Evolutionary conservation across 2,888 invertebrate genomes (phyloP), one percentile per base, ranked within the genome.

Genomic region (Neria commutata): DNA sequence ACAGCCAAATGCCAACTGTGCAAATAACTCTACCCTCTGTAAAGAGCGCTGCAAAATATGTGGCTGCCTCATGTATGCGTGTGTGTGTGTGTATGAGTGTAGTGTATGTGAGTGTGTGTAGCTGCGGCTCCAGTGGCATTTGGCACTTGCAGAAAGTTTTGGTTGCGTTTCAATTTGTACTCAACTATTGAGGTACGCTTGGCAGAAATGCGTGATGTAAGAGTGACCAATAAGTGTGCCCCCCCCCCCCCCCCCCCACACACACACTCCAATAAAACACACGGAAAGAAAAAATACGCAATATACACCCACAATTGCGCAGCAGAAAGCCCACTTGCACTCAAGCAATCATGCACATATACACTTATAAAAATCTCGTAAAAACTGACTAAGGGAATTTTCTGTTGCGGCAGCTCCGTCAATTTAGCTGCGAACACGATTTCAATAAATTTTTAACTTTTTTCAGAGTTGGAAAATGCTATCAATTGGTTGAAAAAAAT

Each of bases 181-280:
- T 17, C 3, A 42, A 17, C 42, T 14, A 42, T 37, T n/a, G 37
- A 8, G 37, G n/a, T 37, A n/a, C n/a, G 37, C 37, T n/a, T 8
- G 21, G 42, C 17, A 42, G 19, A 42, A 21, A 6, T 42, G 17
- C 42, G 42, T 42, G 42, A 5, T 63, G 57, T 56, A 60, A 49
- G 56, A 65, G 61, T 68, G 57, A 61, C 70, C 67, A 64, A 62
- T 68, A 67, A 67, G 70, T 66, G 63, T 60, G 56, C 61, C 54
- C 65, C 60, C 55, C 46, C 56, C 51, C 55, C 46, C 58, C n/a
- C 61, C 56, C 61, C 54, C 65, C 60, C 55, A 49, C 56, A 54
- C 55, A 47, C 58, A 40, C 45, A 23, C 42, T 40, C 4, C 25
- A 40, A 40, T 51, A 58, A 42, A 46, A 56, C 42, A 46, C 48